These are phyloP conservation scores for Scaptomyza reducta DNA, from an alignment of 2,888 invertebrate species.

Conservation along the genomic window DNA sequence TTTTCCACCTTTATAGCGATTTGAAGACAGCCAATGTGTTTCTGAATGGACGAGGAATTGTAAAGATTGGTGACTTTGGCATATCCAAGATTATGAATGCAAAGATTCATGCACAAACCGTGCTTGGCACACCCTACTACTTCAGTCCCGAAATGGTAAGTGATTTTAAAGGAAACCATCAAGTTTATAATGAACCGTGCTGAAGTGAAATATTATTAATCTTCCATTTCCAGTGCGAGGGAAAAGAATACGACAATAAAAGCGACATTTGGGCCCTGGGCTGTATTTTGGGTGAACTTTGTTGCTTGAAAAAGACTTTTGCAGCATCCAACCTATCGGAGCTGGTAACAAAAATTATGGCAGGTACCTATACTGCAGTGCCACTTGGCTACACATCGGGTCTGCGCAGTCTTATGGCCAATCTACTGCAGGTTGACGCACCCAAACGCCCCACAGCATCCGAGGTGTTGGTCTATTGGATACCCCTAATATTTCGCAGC, in stretches of 20 bases:
- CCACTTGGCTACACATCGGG: slow-evolving; percentile 88
- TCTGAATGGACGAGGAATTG: slow-evolving; percentile 87
- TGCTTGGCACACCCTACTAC: slow-evolving; percentile 90
- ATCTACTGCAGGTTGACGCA: slow-evolving; percentile 87
- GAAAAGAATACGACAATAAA: slow-evolving; percentile 90
- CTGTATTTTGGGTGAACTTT: slow-evolving; percentile 91
- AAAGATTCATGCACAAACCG: slow-evolving; percentile 87
- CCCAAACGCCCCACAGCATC: slow-evolving; percentile 87
- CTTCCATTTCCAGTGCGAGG: slow-evolving; percentile 87
- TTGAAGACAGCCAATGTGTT: slow-evolving; percentile 91
- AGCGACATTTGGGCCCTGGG: slow-evolving; percentile 92
- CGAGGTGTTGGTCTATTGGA: slow-evolving; percentile 86
- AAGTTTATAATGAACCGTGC: too few relatives aligned
- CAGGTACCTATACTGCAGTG: slow-evolving; percentile 88
- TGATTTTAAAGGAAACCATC: neutral
- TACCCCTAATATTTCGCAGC: slow-evolving; percentile 85
- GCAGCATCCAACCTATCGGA: slow-evolving; percentile 90
- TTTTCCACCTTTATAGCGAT: slow-evolving; percentile 85
- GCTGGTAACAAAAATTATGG: slow-evolving; percentile 90
- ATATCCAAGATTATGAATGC: slow-evolving; percentile 90
- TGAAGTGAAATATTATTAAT: too few relatives aligned
- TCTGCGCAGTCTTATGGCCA: slow-evolving; percentile 87
- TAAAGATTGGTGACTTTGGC: slow-evolving; percentile 91
- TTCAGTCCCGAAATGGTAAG: slow-evolving; percentile 89
- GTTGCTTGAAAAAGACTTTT: slow-evolving; percentile 89